A percentile compares a stretch with the other conserved stretches of the same genome.
phyloP scores from a whole-genome alignment of 1,140 invertebrate genomes.

The Bombus consobrinus region DNA sequence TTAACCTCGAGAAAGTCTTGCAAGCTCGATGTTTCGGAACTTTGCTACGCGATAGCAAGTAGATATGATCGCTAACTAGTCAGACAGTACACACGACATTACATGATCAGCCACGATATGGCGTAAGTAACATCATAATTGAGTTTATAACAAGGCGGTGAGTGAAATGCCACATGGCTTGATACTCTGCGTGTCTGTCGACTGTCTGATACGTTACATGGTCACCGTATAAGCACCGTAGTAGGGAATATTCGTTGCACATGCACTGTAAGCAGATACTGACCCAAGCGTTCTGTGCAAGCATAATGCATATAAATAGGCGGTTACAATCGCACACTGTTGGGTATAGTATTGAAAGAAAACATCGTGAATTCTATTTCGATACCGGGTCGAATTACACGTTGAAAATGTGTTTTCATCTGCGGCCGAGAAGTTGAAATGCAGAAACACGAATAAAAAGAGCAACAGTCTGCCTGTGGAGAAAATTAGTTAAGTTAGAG shows the following conservation, averaged over 20 bases:
- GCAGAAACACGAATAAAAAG: background rate
- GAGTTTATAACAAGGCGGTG: conserved; percentile 36
- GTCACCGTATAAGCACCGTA: background rate
- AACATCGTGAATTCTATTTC: background rate
- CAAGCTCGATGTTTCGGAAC: background rate
- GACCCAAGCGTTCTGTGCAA: background rate
- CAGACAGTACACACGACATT: conserved; percentile 5
- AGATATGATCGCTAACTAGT: conserved; percentile 29
- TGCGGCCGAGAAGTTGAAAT: background rate
- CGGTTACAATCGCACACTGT: background rate
- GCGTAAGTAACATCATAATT: conserved; percentile 41
- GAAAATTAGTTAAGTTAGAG: background rate
- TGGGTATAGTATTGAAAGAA: background rate
- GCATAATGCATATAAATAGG: background rate
- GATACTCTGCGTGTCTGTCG: background rate
- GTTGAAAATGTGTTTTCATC: background rate
- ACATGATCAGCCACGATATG: conserved; percentile 16
- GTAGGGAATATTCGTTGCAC: background rate
- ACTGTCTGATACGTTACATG: background rate
- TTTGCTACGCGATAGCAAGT: background rate
- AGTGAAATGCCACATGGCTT: conserved; percentile 22
- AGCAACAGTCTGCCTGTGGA: background rate
- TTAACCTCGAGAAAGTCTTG: background rate
- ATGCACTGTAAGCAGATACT: background rate
- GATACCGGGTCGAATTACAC: background rate